Base-by-base conservation (phyloP, 1,140 invertebrate species). In the Mercenaria mercenaria region DNA sequence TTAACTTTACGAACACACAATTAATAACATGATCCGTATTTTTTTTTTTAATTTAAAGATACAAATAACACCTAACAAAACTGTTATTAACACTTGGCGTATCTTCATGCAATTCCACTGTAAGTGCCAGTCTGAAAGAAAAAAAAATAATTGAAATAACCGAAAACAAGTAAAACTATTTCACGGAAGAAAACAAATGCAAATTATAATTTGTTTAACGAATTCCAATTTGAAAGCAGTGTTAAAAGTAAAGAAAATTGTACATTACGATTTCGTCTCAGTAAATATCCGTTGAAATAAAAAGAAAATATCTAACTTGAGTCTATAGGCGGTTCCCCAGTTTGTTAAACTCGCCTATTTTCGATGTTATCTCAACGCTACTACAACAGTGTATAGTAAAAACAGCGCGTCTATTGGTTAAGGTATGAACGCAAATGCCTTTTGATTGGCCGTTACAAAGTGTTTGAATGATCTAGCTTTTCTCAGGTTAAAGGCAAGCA, bases 401-500 rank as follows among this genome's bases (percentile, higher is more conserved):
- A 37, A 3, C 8, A 20, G 82, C 47, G 23, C 34, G n/a, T 1
- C 43, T 50, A 84, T 84, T 84, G 82, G 82, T 52, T 84, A 72
- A 52, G 37, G 18, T 26, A 52, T 15, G 20, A n/a, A 72, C 20
- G 43, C 4, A 11, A 15, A 47, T 20, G 32, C 52, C 18, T 43
- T 61, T 32, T 87, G 85, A 87, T 87, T 87, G 85, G 85, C 32
- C 39, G 64, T 10, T 50, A 47, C 47, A 79, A 79, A 79, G 47
- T 79, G 76, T 79, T 79, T 56, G 76, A 79, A 79, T 79, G 47
- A 79, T 79, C n/a, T 79, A 20, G 50, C 15, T 4, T 52, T 56
- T 79, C 47, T 56, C 76, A 50, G 76, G 43, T 56, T 79, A 32
- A 79, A 79, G 43, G 0, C 76, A 52, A 52, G 50, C 76, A 41